phyloP scores from a whole-genome alignment of 2,797 vertebrate species.

The Sebastes paucispinis region DNA sequence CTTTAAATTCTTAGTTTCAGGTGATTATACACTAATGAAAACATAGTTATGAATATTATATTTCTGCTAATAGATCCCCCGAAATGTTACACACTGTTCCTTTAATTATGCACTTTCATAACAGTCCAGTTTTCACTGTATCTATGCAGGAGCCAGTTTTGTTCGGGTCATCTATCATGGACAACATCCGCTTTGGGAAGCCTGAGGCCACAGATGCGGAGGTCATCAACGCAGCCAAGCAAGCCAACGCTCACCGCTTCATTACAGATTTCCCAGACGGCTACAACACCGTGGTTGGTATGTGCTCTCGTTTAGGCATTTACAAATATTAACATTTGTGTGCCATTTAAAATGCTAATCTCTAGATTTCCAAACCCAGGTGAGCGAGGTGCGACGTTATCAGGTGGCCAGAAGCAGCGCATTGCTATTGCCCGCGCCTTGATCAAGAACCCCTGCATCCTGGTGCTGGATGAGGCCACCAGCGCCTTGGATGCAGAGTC shows the following conservation, averaged over 20 bases:
- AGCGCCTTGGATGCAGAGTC: slow-evolving; percentile 93
- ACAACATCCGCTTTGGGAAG: slow-evolving; percentile 96
- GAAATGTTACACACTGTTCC: too few species aligned
- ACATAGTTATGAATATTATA: too few species aligned
- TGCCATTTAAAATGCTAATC: slow-evolving; percentile 5
- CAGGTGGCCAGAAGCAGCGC: slow-evolving; percentile 95
- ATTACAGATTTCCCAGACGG: slow-evolving; percentile 91
- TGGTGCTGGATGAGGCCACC: slow-evolving; percentile 94
- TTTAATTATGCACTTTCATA: neutral
- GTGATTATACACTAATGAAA: too few species aligned
- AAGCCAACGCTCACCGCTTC: slow-evolving; percentile 92
- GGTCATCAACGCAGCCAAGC: slow-evolving; percentile 86
- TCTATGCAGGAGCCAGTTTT: slow-evolving; percentile 90
- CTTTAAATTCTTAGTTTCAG: too few species aligned
- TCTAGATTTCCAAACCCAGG: slow-evolving; percentile 72
- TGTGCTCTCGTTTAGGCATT: slow-evolving; percentile 37
- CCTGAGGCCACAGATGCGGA: slow-evolving; percentile 88
- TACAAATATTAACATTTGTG: neutral
- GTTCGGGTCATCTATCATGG: slow-evolving; percentile 92
- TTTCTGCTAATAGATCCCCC: too few species aligned
- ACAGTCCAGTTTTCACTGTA: neutral
- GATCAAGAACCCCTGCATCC: slow-evolving; percentile 89
- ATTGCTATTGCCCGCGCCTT: slow-evolving; percentile 93
- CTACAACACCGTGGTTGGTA: slow-evolving; percentile 91
- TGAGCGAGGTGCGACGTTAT: slow-evolving; percentile 91